phyloP scores from a whole-genome alignment of 2,888 invertebrate species.

The Thalpophila matura region DNA sequence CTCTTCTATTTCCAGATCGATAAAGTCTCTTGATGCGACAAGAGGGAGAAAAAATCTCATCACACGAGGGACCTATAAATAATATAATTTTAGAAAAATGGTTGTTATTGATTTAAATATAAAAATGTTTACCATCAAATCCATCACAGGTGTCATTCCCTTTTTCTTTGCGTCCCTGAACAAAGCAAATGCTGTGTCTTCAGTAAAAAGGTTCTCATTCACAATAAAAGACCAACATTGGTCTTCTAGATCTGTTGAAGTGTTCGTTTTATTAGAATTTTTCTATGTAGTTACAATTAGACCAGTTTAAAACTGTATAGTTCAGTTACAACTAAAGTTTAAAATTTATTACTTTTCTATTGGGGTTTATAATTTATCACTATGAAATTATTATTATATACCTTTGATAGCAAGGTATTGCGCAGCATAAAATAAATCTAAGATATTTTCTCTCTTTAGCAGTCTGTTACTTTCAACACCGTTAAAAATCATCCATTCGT shows the following conservation, averaged over 20 bases:
- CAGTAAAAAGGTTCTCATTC: constrained; percentile 92
- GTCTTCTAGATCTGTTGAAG: constrained; percentile 92
- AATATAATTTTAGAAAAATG: background rate
- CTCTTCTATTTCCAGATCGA: constrained; percentile 92
- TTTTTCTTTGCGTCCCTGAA: constrained; percentile 91
- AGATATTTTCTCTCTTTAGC: constrained; percentile 92
- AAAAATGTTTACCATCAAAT: constrained; percentile 90
- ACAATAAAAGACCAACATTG: constrained; percentile 95
- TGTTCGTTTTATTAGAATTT: background rate
- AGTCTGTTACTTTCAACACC: constrained; percentile 92
- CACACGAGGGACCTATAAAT: constrained; percentile 91
- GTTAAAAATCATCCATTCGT: constrained; percentile 95
- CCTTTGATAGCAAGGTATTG: constrained; percentile 93
- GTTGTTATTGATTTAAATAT: background rate
- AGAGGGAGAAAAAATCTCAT: constrained; percentile 94
- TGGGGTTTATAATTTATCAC: background rate
- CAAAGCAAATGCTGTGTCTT: constrained; percentile 94
- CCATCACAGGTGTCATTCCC: constrained; percentile 91
- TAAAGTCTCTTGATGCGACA: constrained; percentile 94
- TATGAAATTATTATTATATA: too few species aligned
- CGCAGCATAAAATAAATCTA: constrained; percentile 94
- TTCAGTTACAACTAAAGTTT: too few species aligned
- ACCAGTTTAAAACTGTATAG: too few species aligned
- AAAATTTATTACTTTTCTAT: background rate
- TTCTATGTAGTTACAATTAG: too few species aligned